Evolutionary conservation across 2,888 invertebrate genomes (phyloP).

Genomic region (Tolmerus cingulatus): DNA sequence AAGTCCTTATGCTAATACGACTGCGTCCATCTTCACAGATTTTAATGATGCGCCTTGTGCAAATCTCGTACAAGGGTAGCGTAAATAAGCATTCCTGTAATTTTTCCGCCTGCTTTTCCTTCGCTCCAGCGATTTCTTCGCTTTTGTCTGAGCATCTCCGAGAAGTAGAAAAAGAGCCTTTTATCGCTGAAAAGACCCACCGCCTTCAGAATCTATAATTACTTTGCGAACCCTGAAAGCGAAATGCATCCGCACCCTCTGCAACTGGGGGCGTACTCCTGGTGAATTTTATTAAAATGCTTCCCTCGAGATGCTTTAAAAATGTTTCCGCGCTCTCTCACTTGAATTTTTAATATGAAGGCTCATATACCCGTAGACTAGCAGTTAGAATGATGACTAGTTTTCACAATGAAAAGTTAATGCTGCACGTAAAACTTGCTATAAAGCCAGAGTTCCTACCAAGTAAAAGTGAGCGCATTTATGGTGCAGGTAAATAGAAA

Average conservation of each 20-base stretch:
- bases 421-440: neutral
- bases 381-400: neutral
- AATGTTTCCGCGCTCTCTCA: neutral
- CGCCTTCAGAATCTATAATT: constrained; percentile 19
- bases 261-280: neutral
- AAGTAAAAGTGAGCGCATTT: neutral
- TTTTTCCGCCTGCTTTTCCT: neutral
- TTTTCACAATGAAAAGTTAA: neutral
- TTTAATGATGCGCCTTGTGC: constrained; percentile 5
- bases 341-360: neutral
- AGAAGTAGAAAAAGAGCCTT: neutral
- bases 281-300: neutral
- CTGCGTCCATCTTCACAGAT: neutral
- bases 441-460: neutral
- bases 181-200: neutral
- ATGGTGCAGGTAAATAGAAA: neutral
- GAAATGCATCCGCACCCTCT: neutral
- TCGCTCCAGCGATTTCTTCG: neutral
- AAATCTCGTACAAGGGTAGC: neutral
- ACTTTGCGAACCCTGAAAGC: neutral
- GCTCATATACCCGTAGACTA: neutral
- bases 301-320: neutral
- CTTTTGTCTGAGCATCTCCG: neutral
- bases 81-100: neutral
- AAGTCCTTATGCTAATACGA: neutral